These are phyloP conservation scores for Agelas oroides DNA, from an alignment of 37 sponge, comb jelly and placozoan genomes.

Conservation along the genomic window DNA sequence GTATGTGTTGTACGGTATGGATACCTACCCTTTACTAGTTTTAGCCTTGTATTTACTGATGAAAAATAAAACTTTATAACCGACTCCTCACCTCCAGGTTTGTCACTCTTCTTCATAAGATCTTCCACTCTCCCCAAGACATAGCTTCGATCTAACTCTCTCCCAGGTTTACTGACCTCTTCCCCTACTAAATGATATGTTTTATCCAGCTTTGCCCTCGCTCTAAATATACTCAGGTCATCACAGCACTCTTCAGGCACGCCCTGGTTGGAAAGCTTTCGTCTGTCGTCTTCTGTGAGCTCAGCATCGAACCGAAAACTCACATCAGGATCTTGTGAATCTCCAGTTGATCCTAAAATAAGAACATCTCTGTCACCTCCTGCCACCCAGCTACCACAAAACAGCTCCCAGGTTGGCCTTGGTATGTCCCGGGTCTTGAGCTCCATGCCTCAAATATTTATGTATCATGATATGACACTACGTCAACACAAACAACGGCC, in stretches of 20 bases:
- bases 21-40: too few relatives aligned
- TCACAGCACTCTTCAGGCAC: neutral
- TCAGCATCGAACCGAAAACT: neutral
- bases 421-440: too few relatives aligned
- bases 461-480: too few relatives aligned
- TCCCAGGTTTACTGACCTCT: neutral
- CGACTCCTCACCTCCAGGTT: neutral
- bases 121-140: neutral
- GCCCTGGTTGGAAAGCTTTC: slow-evolving; percentile 16
- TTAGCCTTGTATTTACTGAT: too few relatives aligned
- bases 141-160: neutral
- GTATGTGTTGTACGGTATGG: too few relatives aligned
- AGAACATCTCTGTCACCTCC: slow-evolving; percentile 28
- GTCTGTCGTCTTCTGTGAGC: slow-evolving; percentile 7
- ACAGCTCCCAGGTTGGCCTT: too few relatives aligned
- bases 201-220: slow-evolving; percentile 10
- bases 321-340: neutral
- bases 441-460: too few relatives aligned
- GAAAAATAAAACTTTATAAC: too few relatives aligned
- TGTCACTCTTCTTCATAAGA: neutral
- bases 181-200: neutral
- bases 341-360: neutral
- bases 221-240: slow-evolving; percentile 22
- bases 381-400: slow-evolving; percentile 54
- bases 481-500: too few relatives aligned